phyloP scores from a whole-genome alignment of 2,888 invertebrate species.

The Caenorhabditis sp. region DNA sequence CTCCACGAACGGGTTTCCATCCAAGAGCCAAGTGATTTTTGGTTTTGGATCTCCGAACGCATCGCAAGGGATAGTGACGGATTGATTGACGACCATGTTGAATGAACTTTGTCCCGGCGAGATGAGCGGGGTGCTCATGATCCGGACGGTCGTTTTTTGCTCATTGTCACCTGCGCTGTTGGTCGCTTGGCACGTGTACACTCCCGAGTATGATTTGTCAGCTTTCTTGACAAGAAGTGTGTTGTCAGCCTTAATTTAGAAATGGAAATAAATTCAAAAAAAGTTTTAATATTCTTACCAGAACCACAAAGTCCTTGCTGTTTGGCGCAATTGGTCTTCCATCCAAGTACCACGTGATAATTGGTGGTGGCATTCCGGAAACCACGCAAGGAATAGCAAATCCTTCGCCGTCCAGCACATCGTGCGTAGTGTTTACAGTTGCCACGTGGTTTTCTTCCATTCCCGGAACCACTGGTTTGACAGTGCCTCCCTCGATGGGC shows the following conservation, averaged over 20 bases:
- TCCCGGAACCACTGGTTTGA: constrained; percentile 42
- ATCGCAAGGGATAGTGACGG: constrained; percentile 73
- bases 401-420: constrained; percentile 51
- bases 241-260: constrained; percentile 75
- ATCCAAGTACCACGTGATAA: constrained; percentile 80
- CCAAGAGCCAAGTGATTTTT: constrained; percentile 71
- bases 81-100: constrained; percentile 74
- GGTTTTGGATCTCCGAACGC: constrained; percentile 73
- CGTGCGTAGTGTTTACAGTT: constrained; percentile 44
- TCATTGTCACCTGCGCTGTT: constrained; percentile 83
- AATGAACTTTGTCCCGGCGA: constrained; percentile 73
- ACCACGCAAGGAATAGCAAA: constrained; percentile 57
- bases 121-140: constrained; percentile 71
- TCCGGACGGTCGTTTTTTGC: constrained; percentile 59
- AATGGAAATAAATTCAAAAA: constrained; percentile 16
- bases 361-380: constrained; percentile 80
- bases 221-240: constrained; percentile 70
- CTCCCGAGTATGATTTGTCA: constrained; percentile 78
- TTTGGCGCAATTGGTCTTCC: constrained; percentile 73
- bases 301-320: constrained; percentile 65
- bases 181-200: constrained; percentile 83
- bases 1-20: constrained; percentile 67
- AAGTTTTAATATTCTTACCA: constrained; percentile 52
- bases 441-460: constrained; percentile 45
- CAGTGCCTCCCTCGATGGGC: constrained; percentile 26